Conservation (phyloP, 2,797 vertebrate species). For the Botia almorhae region DNA sequence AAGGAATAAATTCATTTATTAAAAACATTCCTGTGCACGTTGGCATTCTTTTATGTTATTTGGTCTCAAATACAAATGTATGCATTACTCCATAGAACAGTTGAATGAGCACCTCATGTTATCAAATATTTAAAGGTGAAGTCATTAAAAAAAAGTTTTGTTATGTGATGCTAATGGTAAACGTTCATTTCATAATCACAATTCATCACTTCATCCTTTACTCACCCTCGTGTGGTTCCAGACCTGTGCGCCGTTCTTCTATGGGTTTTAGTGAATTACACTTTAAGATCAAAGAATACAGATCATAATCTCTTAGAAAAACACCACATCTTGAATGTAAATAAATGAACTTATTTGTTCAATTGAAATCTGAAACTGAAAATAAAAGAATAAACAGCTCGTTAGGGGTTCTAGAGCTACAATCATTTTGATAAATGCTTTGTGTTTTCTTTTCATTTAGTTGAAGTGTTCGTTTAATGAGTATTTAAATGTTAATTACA, state of each 20-base stretch:
- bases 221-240: too few species aligned
- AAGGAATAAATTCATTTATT: not conserved
- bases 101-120: too few species aligned
- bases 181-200: too few species aligned
- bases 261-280: not conserved
- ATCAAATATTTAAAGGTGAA: too few species aligned
- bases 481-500: slow-evolving; percentile 42
- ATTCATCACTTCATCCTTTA: too few species aligned
- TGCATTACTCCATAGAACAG: not conserved
- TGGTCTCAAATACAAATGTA: too few species aligned
- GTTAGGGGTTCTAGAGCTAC: not conserved
- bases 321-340: not conserved
- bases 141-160: too few species aligned
- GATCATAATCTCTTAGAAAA: not conserved
- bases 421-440: slow-evolving; percentile 34
- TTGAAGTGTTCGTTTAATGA: slow-evolving; percentile 46
- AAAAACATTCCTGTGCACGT: not conserved
- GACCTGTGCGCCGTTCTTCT: too few species aligned
- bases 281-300: not conserved
- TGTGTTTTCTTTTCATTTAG: not conserved
- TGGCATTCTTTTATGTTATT: too few species aligned
- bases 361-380: not conserved
- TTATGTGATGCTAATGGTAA: too few species aligned
- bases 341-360: slow-evolving; percentile 1
- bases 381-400: not conserved